Evolutionary conservation across 2,797 vertebrate genomes (phyloP).

Genomic region (Miichthys miiuy): DNA sequence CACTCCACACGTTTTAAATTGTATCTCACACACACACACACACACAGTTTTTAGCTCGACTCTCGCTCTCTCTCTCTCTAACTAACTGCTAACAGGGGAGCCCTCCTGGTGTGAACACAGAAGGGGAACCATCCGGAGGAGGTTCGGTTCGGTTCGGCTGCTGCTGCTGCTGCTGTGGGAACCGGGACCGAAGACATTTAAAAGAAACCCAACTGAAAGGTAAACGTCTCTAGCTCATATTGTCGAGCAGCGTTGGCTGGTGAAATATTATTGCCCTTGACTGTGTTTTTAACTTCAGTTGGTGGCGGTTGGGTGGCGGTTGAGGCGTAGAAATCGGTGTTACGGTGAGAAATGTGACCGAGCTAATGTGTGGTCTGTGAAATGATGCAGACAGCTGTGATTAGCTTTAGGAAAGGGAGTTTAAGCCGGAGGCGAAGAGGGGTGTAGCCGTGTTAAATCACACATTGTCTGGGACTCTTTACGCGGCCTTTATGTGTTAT

Average conservation of each 20-base stretch:
- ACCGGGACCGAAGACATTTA: constrained; percentile 70
- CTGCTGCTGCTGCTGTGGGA: constrained; percentile 44
- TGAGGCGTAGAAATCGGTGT: constrained; percentile 12
- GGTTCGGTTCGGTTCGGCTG: constrained; percentile 42
- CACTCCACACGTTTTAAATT: constrained; percentile 76
- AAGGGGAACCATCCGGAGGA: constrained; percentile 34
- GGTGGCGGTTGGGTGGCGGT: not conserved
- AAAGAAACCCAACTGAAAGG: constrained; percentile 72
- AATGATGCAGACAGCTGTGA: constrained; percentile 29
- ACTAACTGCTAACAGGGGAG: constrained; percentile 34
- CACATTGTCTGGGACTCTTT: constrained; percentile 70
- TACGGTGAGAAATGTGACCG: not conserved
- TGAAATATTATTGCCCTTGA: constrained; percentile 53
- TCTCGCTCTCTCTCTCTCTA: constrained; percentile 46
- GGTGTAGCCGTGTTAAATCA: constrained; percentile 78
- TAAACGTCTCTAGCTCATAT: constrained; percentile 46
- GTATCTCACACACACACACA: constrained; percentile 64
- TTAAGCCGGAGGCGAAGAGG: constrained; percentile 70
- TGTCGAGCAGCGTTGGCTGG: constrained; percentile 48
- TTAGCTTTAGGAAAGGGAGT: constrained; percentile 68
- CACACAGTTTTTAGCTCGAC: constrained; percentile 80
- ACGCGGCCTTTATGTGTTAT: constrained; percentile 60
- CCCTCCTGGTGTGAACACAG: constrained; percentile 85
- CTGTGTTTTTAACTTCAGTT: constrained; percentile 63
- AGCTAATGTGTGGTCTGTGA: constrained; percentile 20